phyloP scores from a whole-genome alignment of 2,797 vertebrate genomes.

The Chrosomus eos region DNA sequence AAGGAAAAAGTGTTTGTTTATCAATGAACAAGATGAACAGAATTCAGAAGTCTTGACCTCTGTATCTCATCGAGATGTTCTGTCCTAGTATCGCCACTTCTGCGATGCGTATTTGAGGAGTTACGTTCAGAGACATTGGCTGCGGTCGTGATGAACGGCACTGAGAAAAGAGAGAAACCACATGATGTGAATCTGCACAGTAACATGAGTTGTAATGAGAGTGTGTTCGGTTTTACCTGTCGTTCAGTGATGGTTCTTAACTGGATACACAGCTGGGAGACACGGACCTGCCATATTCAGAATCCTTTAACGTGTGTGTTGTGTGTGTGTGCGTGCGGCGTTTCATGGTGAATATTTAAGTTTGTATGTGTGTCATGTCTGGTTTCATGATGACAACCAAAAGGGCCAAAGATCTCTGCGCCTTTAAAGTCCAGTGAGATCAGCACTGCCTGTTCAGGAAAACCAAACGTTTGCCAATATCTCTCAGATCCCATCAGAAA shows the following conservation, averaged over 20 bases:
- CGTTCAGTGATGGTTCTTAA: not conserved
- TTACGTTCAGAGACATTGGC: too few species aligned
- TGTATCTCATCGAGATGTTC: too few species aligned
- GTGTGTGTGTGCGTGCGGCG: not conserved
- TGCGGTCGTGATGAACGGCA: not conserved
- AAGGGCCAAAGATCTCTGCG: constrained; percentile 64
- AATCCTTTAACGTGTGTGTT: constrained; percentile 15
- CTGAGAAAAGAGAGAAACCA: not conserved
- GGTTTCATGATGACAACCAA: constrained; percentile 23
- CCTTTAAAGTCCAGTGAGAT: constrained; percentile 42
- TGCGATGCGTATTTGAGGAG: too few species aligned
- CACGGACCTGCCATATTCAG: constrained; percentile 30
- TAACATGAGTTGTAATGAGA: not conserved
- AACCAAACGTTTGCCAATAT: constrained; percentile 13
- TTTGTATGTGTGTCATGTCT: constrained; percentile 42
- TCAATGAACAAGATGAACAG: too few species aligned
- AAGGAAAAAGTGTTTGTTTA: too few species aligned
- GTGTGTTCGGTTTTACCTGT: not conserved
- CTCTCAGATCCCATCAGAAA: constrained; percentile 24
- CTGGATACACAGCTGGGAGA: not conserved
- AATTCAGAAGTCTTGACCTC: too few species aligned
- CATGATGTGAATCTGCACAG: not conserved
- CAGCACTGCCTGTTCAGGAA: constrained; percentile 53
- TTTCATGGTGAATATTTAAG: too few species aligned
- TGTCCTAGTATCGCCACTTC: too few species aligned